Base-by-base conservation (phyloP, 2,888 invertebrate genomes). In the Apotomis betuletana region DNA sequence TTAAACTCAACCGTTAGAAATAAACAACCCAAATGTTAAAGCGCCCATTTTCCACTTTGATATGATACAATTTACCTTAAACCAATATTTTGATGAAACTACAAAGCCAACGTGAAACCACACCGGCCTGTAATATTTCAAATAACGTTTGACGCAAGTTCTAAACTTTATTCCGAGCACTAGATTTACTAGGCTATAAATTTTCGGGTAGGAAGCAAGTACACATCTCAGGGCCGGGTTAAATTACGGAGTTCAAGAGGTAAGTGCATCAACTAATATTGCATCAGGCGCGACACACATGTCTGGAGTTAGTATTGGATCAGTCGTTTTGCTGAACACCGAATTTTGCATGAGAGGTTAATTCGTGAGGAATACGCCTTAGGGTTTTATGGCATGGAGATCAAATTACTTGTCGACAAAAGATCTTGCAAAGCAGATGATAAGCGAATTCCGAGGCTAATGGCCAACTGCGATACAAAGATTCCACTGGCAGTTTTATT, bases 221-320 rank as follows among this genome's bases (percentile, higher is more conserved):
- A 49, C 59, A 71, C 62, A 71, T 71, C 67, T 72, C 60, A 8
- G 62, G 52, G 62, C 52, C 67, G 38, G 67, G 72, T 62, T 49
- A n/a, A 58, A 72, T 63, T 62, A 67, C 51, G 49, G 15, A 38
- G 62, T 61, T 70, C 55, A 44, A 49, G 49, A 15, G 55, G 61
- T 61, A 67, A 67, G 55, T 71, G 71, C 71, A 71, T 71, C 71
- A 67, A 58, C 71, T 71, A 71, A 67, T 67, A 67, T 60, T 44
- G 60, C 58, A 46, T 44, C 49, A 68, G 63, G 8, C 44, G 10
- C 15, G 64, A 64, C 64, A 65, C 65, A 65, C 65, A 55, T 57
- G 65, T 46, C 65, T 38, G 6, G 65, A n/a, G 55, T 27, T 44
- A 4, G 46, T 57, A 65, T 65, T 57, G 55, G 57, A 55, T 57